Evolutionary conservation across 2,797 vertebrate genomes (phyloP).

Genomic region (Rhinogobio ventralis): DNA sequence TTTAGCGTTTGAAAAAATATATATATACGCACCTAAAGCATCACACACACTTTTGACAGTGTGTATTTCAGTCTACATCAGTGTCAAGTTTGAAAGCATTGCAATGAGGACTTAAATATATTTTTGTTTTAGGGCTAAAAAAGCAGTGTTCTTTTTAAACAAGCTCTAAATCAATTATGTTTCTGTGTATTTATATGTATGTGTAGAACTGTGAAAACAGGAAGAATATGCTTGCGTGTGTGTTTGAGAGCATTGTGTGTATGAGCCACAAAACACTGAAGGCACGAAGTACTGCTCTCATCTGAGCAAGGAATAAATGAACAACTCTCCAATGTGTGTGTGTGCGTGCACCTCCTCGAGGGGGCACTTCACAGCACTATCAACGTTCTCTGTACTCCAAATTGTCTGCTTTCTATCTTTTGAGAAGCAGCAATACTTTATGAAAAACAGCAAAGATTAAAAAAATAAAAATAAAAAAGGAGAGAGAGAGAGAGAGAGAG

Average conservation of each 20-base stretch:
- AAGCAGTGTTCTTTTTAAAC: slow-evolving; percentile 28
- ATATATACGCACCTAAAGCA: slow-evolving; percentile 50
- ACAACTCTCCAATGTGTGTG: slow-evolving; percentile 36
- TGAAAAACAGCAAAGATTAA: not conserved
- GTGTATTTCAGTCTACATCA: slow-evolving; percentile 46
- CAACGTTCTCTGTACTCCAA: slow-evolving; percentile 39
- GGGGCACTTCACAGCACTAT: slow-evolving; percentile 51
- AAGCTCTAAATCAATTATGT: slow-evolving; percentile 43
- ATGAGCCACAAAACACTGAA: slow-evolving; percentile 34
- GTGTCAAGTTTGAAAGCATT: slow-evolving; percentile 46
- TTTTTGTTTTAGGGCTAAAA: slow-evolving; percentile 40
- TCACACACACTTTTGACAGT: slow-evolving; percentile 44
- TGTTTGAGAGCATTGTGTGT: not conserved
- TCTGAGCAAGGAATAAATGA: slow-evolving; percentile 48
- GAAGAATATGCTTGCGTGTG: slow-evolving; percentile 1
- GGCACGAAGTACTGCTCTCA: slow-evolving; percentile 28
- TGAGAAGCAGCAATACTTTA: slow-evolving; percentile 34
- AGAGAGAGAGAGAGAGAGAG: not conserved
- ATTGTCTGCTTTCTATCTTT: slow-evolving; percentile 50
- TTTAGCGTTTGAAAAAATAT: slow-evolving; percentile 60
- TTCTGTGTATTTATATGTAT: slow-evolving; percentile 14
- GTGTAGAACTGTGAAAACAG: not conserved
- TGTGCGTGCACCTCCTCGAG: slow-evolving; percentile 45
- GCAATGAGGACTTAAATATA: slow-evolving; percentile 30
- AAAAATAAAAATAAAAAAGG: not conserved